Base-by-base conservation (phyloP, 2,888 invertebrate species). In the Podabrus alpinus region DNA sequence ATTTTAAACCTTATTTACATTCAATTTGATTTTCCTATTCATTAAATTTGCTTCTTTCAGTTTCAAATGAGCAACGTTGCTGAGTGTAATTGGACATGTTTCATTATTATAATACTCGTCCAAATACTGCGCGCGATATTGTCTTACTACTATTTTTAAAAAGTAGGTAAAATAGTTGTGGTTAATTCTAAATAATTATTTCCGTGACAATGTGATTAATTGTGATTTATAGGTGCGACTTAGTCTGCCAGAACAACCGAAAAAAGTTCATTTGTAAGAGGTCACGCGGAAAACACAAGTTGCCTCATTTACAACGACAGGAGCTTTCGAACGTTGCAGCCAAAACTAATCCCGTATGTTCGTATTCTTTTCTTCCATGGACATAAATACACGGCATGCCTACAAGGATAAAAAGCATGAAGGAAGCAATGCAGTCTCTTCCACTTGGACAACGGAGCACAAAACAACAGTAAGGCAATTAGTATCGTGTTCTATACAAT, bases 401-500 rank as follows among this genome's bases (percentile, higher is more conserved):
- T 82, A 83, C 80, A 78, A 81, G 81, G 81, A 80, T 78, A 80
- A 79, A 79, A 79, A 79, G 74, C 66, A 74, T 77, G 79, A 79
- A 79, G 45, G 75, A 79, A 79, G 81, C 81, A 82, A 82, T 79
- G 80, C 81, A 80, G 80, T 79, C 79, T 78, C 81, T 85, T 86
- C 83, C 86, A 84, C 84, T 85, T 83, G 85, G 84, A 84, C 83
- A 84, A 82, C 83, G 80, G 79, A 82, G 82, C 84, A 85, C 85
- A 86, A 86, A 86, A 86, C 85, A 84, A 83, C 84, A 85, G 83
- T 83, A 84, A 85, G 86, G 85, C 87, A 87, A 87, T 87, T 87
- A 87, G 86, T 86, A 86, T 86, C 86, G 83, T 86, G 85, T 87
- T 86, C 86, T 85, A 83, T 85, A 84, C 86, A 87, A 86, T 87